These are phyloP conservation scores for Picathartes gymnocephalus DNA, from an alignment of 2,113 vertebrate species.

Conservation along the genomic window DNA sequence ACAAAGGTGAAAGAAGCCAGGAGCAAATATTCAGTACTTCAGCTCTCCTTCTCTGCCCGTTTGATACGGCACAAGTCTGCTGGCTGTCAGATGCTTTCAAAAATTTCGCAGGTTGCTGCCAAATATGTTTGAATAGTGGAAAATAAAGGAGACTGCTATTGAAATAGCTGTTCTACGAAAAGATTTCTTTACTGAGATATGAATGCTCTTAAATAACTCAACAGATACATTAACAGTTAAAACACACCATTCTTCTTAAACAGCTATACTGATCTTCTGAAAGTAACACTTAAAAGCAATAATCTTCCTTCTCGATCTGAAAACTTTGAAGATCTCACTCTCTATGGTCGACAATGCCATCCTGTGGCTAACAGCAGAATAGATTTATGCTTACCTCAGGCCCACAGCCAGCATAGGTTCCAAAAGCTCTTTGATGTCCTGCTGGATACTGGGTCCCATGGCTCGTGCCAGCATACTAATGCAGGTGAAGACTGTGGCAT, in stretches of 20 bases:
- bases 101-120: neutral
- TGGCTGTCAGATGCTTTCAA: neutral
- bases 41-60: neutral
- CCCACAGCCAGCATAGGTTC: constrained; percentile 98
- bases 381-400: constrained; percentile 79
- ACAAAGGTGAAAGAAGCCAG: neutral
- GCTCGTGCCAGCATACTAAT: constrained; percentile 97
- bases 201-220: neutral
- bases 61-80: neutral
- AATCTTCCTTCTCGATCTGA: neutral
- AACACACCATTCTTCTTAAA: neutral
- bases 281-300: neutral
- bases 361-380: neutral
- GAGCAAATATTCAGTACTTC: neutral
- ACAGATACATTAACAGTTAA: neutral
- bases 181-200: neutral
- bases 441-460: constrained; percentile 94
- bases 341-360: neutral
- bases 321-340: neutral
- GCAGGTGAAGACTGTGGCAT: constrained; percentile 96
- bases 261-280: neutral
- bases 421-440: constrained; percentile 96
- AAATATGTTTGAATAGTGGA: neutral
- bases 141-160: neutral
- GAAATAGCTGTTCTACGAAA: neutral